phyloP scores from a whole-genome alignment of 30 jellyfish, hydroid and myxozoan genomes.

The Cassiopea andromeda region DNA sequence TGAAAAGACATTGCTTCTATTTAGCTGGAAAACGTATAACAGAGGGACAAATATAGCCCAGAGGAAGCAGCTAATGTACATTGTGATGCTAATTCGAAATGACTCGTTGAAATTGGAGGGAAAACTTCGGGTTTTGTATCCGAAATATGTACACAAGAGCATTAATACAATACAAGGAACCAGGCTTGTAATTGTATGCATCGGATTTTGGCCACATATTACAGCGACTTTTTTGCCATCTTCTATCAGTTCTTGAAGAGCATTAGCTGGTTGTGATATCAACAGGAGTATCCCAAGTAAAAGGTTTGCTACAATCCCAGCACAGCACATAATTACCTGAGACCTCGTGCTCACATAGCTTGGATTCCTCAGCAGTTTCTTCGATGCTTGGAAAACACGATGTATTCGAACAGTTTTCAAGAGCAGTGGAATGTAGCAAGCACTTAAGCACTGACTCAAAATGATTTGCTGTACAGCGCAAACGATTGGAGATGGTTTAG shows the following conservation, averaged over 20 bases:
- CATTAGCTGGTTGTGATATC: conserved; percentile 18
- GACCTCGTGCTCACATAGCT: conserved; percentile 61
- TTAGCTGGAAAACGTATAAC: conserved; percentile 9
- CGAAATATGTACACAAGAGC: conserved; percentile 45
- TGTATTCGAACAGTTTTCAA: conserved; percentile 65
- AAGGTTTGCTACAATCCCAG: conserved; percentile 17
- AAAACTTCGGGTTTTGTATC: conserved; percentile 49
- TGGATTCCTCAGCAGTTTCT: conserved; percentile 28
- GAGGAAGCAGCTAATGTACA: conserved; percentile 60
- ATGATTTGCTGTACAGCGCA: conserved; percentile 65
- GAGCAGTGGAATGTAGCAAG: conserved; percentile 51
- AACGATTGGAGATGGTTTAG: conserved; percentile 21
- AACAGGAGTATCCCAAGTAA: conserved; percentile 38
- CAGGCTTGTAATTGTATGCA: conserved; percentile 4
- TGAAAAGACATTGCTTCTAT: conserved; percentile 13
- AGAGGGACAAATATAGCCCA: conserved; percentile 60
- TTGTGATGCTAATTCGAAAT: conserved; percentile 34
- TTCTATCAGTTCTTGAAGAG: neutral
- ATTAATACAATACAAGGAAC: conserved; percentile 33
- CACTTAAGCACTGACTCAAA: conserved; percentile 44
- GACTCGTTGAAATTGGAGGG: conserved; percentile 69
- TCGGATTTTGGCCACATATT: conserved; percentile 9
- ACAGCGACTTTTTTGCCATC: neutral
- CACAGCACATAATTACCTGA: conserved; percentile 22
- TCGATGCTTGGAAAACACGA: conserved; percentile 63